These are phyloP conservation scores for Indicator maculatus DNA, from an alignment of 2,113 vertebrate species.

Conservation along the genomic window DNA sequence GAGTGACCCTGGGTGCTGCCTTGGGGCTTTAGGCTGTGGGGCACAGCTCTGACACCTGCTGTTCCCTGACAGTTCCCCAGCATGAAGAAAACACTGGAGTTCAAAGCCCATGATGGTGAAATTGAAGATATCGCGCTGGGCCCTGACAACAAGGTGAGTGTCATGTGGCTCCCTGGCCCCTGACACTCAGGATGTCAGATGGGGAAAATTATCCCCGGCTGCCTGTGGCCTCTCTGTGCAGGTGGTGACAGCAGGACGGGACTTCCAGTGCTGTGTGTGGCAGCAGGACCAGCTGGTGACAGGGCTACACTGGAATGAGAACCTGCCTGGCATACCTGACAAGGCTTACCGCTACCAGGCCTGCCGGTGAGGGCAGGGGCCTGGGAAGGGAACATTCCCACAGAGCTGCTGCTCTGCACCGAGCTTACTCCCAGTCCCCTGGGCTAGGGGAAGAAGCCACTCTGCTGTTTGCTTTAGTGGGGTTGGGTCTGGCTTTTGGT, in stretches of 20 bases:
- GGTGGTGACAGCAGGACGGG: conserved; percentile 88
- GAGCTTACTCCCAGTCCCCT: too few relatives aligned
- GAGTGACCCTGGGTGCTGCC: background rate
- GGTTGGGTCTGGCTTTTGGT: background rate
- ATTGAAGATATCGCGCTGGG: conserved; percentile 89
- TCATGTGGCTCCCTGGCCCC: fast-evolving
- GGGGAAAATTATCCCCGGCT: background rate
- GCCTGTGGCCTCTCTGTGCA: background rate
- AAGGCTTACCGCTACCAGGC: conserved; percentile 90
- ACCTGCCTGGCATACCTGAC: conserved; percentile 81
- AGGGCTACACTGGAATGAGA: conserved; percentile 87
- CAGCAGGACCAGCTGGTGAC: conserved; percentile 85
- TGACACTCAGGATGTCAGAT: too few relatives aligned
- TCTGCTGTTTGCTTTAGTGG: fast-evolving
- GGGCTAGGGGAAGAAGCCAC: background rate
- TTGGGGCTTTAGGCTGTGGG: background rate
- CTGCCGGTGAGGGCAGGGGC: conserved; percentile 81
- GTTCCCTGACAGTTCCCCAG: conserved; percentile 82
- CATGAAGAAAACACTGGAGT: conserved; percentile 87
- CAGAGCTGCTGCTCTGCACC: background rate
- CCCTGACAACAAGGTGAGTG: conserved; percentile 86
- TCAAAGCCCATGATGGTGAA: conserved; percentile 90
- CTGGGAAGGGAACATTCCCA: too few relatives aligned
- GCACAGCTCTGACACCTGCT: fast-evolving
- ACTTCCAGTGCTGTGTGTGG: conserved; percentile 92